Conservation (phyloP, 2,797 vertebrate species). For the Melanotaenia parkinsoni region DNA sequence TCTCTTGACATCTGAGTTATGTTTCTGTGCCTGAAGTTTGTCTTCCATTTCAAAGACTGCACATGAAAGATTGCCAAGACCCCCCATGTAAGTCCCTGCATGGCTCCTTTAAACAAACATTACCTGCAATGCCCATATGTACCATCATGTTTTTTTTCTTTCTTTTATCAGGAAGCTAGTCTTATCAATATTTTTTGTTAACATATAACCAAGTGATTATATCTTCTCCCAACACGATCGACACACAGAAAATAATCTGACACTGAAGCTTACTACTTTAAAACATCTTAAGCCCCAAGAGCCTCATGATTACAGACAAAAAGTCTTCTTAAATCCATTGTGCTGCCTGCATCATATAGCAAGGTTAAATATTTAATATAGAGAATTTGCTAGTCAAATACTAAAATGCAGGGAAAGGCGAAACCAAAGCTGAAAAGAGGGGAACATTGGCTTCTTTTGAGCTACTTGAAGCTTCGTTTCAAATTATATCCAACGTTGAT, state of each 20-base stretch:
- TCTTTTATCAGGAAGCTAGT: too few species aligned
- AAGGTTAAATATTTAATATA: too few species aligned
- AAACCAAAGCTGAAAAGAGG: too few species aligned
- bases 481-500: too few species aligned
- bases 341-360: not conserved
- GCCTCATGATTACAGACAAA: not conserved
- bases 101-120: slow-evolving; percentile 12
- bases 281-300: not conserved
- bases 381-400: too few species aligned
- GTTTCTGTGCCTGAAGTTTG: not conserved
- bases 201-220: not conserved
- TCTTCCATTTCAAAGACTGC: not conserved
- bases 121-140: not conserved
- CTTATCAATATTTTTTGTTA: not conserved
- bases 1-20: slow-evolving; percentile 17
- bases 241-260: too few species aligned
- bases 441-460: too few species aligned
- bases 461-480: too few species aligned
- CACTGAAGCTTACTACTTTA: not conserved
- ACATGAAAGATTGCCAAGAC: slow-evolving; percentile 14
- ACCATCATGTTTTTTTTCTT: not conserved
- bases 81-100: not conserved
- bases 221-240: not conserved
- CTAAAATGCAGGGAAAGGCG: too few species aligned
- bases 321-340: not conserved